A percentile compares a stretch with the other conserved stretches of the same genome.
These are phyloP conservation scores for Hemichromis elongatus DNA, from an alignment of 2,113 vertebrate genomes.

Conservation along the genomic window DNA sequence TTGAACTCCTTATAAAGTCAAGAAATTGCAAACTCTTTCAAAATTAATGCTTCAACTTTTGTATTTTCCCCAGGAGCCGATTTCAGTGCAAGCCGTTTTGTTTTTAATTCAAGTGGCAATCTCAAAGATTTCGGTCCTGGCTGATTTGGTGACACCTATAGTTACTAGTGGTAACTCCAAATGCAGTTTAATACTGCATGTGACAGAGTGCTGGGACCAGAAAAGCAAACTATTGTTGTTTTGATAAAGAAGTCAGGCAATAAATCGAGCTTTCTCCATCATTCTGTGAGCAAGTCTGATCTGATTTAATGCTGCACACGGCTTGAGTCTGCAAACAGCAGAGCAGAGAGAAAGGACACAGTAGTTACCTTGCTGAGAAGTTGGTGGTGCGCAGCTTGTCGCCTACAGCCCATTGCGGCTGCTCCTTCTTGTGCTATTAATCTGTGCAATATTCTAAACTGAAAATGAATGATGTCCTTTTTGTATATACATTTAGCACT, in stretches of 20 bases:
- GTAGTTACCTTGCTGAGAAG: background rate
- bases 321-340: background rate
- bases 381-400: background rate
- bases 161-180: background rate
- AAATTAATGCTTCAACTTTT: background rate
- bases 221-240: background rate
- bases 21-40: background rate
- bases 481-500: background rate
- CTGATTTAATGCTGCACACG: background rate
- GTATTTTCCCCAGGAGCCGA: background rate
- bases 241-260: background rate
- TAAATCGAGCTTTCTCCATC: background rate
- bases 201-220: background rate
- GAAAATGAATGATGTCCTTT: background rate
- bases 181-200: background rate
- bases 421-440: background rate
- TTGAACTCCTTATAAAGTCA: background rate
- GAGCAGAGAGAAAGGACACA: background rate
- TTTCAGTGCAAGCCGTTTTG: background rate
- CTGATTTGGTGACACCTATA: background rate
- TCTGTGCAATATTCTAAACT: background rate
- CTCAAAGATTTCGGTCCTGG: background rate
- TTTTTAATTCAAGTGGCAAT: background rate
- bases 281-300: background rate
- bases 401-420: background rate